Conservation (phyloP, 2,888 invertebrate species). For the Venusia cambrica region DNA sequence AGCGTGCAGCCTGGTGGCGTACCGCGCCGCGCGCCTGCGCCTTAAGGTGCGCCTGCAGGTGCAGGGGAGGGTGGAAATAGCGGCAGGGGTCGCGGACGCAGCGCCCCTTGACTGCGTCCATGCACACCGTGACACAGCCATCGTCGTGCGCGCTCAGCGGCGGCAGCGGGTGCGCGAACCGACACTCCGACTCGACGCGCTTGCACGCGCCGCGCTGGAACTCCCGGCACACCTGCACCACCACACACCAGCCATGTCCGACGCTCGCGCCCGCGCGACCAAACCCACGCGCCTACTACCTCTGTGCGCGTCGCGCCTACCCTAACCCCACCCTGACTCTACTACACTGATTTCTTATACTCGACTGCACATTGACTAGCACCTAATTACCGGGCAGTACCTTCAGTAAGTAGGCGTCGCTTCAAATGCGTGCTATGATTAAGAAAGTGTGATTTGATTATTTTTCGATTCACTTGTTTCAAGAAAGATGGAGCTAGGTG, state of each 20-base stretch:
- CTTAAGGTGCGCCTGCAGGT: slow-evolving; percentile 99
- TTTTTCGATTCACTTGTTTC: no score
- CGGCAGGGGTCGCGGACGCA: slow-evolving; percentile 99
- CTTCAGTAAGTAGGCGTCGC: slow-evolving; percentile 20
- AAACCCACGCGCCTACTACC: slow-evolving; percentile 26
- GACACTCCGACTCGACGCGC: slow-evolving; percentile 98
- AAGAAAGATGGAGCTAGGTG: slow-evolving; percentile 14
- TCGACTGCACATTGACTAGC: slow-evolving; percentile 22
- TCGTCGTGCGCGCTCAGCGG: slow-evolving; percentile 98
- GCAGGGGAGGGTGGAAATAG: slow-evolving; percentile 99
- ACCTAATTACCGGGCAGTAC: slow-evolving; percentile 19
- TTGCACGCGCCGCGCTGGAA: slow-evolving; percentile 99
- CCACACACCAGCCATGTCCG: slow-evolving; percentile 71
- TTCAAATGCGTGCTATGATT: slow-evolving; percentile 23
- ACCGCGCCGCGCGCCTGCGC: slow-evolving; percentile 97
- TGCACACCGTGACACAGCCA: slow-evolving; percentile 99
- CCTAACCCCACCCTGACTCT: slow-evolving; percentile 25
- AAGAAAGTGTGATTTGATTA: slow-evolving; percentile 1
- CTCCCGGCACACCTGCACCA: slow-evolving; percentile 97
- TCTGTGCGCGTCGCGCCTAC: slow-evolving; percentile 31
- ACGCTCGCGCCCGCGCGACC: slow-evolving; percentile 46
- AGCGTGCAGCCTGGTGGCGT: slow-evolving; percentile 86
- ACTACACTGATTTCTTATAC: slow-evolving; percentile 7
- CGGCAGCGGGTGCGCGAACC: slow-evolving; percentile 99
- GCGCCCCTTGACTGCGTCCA: slow-evolving; percentile 99